Evolutionary conservation across 2,113 vertebrate species (phyloP).

Genomic region (Stomatorhinus ivindoensis): DNA sequence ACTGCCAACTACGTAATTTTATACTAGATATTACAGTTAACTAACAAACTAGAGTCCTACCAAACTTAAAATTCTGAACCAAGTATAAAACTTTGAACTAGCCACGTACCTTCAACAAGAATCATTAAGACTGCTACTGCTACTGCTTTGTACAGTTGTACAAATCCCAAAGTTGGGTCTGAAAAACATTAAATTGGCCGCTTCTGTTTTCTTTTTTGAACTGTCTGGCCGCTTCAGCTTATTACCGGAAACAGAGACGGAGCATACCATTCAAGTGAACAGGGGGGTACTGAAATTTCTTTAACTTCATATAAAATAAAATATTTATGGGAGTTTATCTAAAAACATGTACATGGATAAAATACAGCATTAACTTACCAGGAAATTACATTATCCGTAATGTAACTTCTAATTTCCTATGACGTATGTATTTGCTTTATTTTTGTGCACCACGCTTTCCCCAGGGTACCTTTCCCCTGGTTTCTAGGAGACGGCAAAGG

Average conservation of each 20-base stretch:
- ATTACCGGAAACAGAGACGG: conserved; percentile 25
- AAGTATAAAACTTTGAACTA: neutral
- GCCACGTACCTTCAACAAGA: neutral
- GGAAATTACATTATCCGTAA: neutral
- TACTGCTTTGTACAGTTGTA: neutral
- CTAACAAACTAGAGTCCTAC: neutral
- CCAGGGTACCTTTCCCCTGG: conserved; percentile 16
- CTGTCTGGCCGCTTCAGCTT: neutral
- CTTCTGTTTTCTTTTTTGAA: neutral
- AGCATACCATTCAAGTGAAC: neutral
- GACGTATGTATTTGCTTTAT: neutral
- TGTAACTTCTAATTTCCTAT: neutral
- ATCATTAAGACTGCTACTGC: neutral
- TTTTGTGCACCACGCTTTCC: conserved; percentile 3
- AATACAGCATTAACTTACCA: neutral
- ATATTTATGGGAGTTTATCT: neutral
- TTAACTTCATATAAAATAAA: neutral
- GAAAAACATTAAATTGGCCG: no score
- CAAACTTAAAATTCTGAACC: neutral
- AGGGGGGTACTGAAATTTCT: neutral
- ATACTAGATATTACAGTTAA: neutral
- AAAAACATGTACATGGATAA: neutral
- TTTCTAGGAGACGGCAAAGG: conserved; percentile 34
- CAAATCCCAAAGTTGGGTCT: neutral
- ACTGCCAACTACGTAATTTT: neutral